Evolutionary conservation across 1,140 invertebrate species (phyloP).

Genomic region (Drosophila bipectinata): DNA sequence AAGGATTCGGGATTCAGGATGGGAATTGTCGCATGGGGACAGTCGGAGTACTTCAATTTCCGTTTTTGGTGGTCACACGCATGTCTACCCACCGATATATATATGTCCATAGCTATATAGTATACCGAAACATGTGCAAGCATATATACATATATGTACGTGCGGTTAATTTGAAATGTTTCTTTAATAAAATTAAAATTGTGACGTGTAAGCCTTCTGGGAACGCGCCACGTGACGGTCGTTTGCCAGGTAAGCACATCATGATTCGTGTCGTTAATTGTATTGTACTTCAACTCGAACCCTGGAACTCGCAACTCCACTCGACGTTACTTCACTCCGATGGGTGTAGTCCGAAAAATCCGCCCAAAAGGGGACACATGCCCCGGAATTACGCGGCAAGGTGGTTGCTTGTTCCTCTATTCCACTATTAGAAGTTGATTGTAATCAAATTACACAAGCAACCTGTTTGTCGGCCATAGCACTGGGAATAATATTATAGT

Average conservation of each 20-base stretch:
- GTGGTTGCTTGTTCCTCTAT: constrained; percentile 75
- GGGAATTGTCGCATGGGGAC: constrained; percentile 53
- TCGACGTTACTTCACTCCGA: background rate
- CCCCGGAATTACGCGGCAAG: constrained; percentile 33
- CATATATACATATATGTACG: constrained; percentile 13
- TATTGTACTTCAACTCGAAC: constrained; percentile 73
- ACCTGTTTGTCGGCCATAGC: constrained; percentile 60
- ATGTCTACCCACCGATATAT: constrained; percentile 7
- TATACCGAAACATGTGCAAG: background rate
- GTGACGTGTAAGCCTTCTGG: constrained; percentile 83
- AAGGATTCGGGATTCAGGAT: background rate
- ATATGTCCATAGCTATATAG: background rate
- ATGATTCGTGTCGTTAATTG: constrained; percentile 84
- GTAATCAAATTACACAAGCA: constrained; percentile 83
- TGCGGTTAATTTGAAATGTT: constrained; percentile 82
- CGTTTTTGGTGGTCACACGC: constrained; percentile 40
- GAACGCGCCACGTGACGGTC: constrained; percentile 83
- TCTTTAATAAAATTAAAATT: constrained; percentile 84
- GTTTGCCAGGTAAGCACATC: constrained; percentile 84
- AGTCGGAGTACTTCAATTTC: constrained; percentile 60
- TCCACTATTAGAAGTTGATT: constrained; percentile 80
- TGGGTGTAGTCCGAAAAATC: background rate
- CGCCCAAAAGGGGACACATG: constrained; percentile 23
- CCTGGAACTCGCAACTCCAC: constrained; percentile 3
- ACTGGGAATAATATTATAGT: background rate